A percentile compares a stretch with the other conserved stretches of the same genome.
phyloP scores from a whole-genome alignment of 2,888 invertebrate species.

The Drosophila gaucha region DNA sequence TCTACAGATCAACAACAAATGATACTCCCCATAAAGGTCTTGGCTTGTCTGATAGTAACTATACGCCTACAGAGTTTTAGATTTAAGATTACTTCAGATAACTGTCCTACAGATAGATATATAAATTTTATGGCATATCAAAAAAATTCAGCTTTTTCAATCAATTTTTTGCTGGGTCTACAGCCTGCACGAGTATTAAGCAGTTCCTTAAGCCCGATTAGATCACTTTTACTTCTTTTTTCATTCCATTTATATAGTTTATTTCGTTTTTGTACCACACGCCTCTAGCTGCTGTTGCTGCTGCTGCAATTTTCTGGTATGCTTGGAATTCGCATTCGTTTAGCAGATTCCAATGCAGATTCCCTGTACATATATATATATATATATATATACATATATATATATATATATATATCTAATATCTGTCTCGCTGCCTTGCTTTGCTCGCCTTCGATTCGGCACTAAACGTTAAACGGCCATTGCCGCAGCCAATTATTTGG shows the following conservation, averaged over 20 bases:
- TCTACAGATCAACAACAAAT: too few species aligned
- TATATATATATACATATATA: not conserved
- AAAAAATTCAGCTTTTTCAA: too few species aligned
- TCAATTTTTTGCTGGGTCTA: not conserved
- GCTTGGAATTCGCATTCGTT: slow-evolving; percentile 39
- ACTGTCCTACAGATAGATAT: too few species aligned
- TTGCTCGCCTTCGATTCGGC: not conserved
- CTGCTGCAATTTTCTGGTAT: slow-evolving; percentile 63
- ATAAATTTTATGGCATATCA: too few species aligned
- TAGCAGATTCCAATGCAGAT: slow-evolving; percentile 60
- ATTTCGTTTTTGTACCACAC: not conserved
- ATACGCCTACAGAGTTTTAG: too few species aligned
- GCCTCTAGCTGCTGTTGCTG: slow-evolving; percentile 5
- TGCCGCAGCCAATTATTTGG: slow-evolving; percentile 60
- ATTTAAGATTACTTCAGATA: too few species aligned
- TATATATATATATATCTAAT: not conserved
- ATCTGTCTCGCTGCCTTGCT: not conserved
- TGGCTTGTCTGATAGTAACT: too few species aligned
- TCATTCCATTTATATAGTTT: not conserved
- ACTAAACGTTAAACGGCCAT: slow-evolving; percentile 43
- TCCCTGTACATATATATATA: slow-evolving; percentile 12
- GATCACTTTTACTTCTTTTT: not conserved
- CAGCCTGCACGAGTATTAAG: too few species aligned
- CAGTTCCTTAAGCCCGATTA: not conserved
- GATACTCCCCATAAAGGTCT: too few species aligned